Base-by-base conservation (phyloP, 2,113 vertebrate species). In the Cochlearius cochlearius region DNA sequence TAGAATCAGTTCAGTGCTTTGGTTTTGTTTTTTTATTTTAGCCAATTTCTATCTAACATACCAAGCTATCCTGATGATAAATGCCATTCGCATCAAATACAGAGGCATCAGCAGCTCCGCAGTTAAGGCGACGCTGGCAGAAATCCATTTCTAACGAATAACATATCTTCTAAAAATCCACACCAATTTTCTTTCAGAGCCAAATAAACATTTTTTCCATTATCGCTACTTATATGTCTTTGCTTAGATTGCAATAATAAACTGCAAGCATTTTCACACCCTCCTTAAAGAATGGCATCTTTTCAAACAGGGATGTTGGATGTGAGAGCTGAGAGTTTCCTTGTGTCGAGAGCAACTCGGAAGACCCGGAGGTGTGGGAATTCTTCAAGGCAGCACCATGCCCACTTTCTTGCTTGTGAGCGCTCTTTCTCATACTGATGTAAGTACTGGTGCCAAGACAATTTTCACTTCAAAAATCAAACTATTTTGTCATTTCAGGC, bases 391-490 rank as follows among this genome's bases (percentile, higher is more conserved):
- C 47, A 91, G 64, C 7, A 15, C 68, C 27, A 10, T 52, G 60
- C 73, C 29, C 60, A 39, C 26, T 36, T 68, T 86, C 62, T 38
- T 39, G 30, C 78, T 62, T 62, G 50, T 60, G n/a, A 86, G 56
- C 4, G 4, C 72, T 32, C 5, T 63, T 93, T 72, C 43, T 91
- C 87, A 49, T 79, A 38, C 32, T 60, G 58, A 6, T 0, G 1
- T 79, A 76, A 85, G 71, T 66, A 75, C 2, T 18, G 4, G 22
- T 96, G 88, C 86, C 88, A 72, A 91, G 68, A 50, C 56, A 87
- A 77, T 95, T 96, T 87, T 84, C 82, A 67, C 90, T 93, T 88
- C 52, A 60, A 56, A 80, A 86, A 92, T 63, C 53, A 53, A 92
- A 89, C 47, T 71, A 13, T 49, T 95, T 56, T 83, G 64, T 89